Conservation (phyloP, 30 jellyfish, hydroid and myxozoan genomes). For the Rhopilema esculentum region DNA sequence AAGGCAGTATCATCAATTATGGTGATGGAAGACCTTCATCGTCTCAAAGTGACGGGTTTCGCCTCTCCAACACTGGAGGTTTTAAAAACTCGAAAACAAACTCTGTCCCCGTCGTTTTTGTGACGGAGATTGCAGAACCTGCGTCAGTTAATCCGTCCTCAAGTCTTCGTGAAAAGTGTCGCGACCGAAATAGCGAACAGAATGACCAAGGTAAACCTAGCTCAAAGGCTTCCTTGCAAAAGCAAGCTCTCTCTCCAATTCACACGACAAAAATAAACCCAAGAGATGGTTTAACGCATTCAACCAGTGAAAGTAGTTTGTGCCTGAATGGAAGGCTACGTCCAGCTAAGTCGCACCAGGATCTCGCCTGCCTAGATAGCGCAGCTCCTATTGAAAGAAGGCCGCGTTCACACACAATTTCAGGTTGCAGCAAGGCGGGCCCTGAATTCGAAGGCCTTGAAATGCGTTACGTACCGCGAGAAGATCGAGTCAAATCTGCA, state of each 20-base stretch:
- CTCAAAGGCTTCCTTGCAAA: background rate
- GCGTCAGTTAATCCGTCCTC: background rate
- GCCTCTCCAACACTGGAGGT: background rate
- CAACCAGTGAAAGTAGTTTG: too few species aligned
- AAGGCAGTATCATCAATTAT: too few species aligned
- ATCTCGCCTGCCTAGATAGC: conserved; percentile 1
- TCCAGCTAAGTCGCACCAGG: conserved; percentile 28
- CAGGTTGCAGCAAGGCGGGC: background rate
- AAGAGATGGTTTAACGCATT: too few species aligned
- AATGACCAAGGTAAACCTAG: too few species aligned
- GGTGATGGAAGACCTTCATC: background rate
- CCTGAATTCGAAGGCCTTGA: background rate
- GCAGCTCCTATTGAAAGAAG: background rate
- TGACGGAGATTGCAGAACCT: background rate
- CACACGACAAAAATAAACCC: too few species aligned
- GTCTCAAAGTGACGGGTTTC: background rate
- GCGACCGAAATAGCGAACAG: background rate
- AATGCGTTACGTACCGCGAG: conserved; percentile 7
- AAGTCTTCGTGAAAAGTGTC: background rate
- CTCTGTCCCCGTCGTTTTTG: background rate
- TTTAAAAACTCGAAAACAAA: background rate
- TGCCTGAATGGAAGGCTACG: background rate
- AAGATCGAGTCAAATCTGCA: background rate
- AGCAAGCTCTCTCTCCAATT: background rate
- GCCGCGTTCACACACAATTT: conserved; percentile 45